A percentile compares a stretch with the other conserved stretches of the same genome.
Conservation (phyloP, 2,113 vertebrate genomes). For the Gavialis gangeticus region DNA sequence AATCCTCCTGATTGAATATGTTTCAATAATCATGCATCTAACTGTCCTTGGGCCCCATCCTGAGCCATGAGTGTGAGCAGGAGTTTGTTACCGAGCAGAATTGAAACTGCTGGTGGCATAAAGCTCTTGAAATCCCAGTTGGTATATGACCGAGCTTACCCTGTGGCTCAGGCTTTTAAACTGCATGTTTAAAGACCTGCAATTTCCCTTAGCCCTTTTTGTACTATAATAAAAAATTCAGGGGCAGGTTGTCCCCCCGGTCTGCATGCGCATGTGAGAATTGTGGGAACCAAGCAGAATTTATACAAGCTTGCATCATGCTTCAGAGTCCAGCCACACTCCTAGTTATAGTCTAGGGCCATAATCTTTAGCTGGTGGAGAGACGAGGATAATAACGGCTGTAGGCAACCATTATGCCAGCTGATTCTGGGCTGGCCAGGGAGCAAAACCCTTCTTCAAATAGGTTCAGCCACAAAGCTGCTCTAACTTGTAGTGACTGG, state of each 20-base stretch:
- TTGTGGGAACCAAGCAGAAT: neutral
- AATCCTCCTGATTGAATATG: neutral
- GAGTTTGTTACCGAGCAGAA: neutral
- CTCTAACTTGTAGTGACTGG: neutral
- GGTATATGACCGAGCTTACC: neutral
- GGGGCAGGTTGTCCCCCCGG: no score
- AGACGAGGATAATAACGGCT: neutral
- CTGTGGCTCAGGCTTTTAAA: constrained; percentile 13
- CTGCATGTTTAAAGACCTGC: neutral
- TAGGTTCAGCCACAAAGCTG: neutral
- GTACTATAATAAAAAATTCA: fast-evolving
- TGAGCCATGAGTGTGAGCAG: neutral
- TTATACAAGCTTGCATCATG: fast-evolving
- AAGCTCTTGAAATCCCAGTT: neutral
- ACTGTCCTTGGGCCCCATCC: neutral
- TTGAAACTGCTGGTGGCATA: neutral
- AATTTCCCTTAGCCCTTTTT: neutral
- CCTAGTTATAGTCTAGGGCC: neutral
- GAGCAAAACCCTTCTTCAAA: neutral
- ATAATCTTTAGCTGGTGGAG: neutral
- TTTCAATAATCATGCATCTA: neutral
- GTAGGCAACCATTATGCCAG: neutral
- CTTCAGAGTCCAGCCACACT: fast-evolving
- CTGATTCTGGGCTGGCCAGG: neutral
- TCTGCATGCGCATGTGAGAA: fast-evolving